These are phyloP conservation scores for Tridacna crocea DNA, from an alignment of 2,888 invertebrate genomes.

Conservation along the genomic window DNA sequence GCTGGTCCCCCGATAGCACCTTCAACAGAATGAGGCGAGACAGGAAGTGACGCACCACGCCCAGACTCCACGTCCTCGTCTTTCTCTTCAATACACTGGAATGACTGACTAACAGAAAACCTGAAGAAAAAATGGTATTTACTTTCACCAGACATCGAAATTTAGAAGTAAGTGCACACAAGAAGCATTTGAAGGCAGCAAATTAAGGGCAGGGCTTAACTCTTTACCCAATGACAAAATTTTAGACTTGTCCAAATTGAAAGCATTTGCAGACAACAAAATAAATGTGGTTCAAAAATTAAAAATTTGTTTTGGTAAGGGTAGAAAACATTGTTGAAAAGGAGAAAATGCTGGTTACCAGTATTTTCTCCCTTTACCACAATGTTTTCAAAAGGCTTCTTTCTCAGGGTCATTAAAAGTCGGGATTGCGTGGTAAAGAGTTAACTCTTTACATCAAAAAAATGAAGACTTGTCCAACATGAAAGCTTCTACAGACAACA, in stretches of 20 bases:
- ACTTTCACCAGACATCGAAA: background rate
- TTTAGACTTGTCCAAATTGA: too few species aligned
- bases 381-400: background rate
- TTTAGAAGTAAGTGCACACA: background rate
- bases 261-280: too few species aligned
- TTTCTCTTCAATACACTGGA: slow-evolving; percentile 66
- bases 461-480: too few species aligned
- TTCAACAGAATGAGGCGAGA: slow-evolving; percentile 93
- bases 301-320: background rate
- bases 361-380: background rate
- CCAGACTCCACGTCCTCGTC: slow-evolving; percentile 95
- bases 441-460: too few species aligned
- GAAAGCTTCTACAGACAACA: too few species aligned
- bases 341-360: too few species aligned
- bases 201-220: background rate
- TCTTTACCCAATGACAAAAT: too few species aligned
- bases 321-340: background rate
- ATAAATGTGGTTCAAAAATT: background rate
- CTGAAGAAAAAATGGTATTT: slow-evolving; percentile 24
- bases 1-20: slow-evolving; percentile 86
- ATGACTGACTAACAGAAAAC: slow-evolving; percentile 58
- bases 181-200: background rate
- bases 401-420: too few species aligned
- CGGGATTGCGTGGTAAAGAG: too few species aligned
- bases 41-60: slow-evolving; percentile 96